Evolutionary conservation across 2,113 vertebrate species (phyloP), one percentile per base, ranked within the genome.

Genomic region (Buteo buteo): DNA sequence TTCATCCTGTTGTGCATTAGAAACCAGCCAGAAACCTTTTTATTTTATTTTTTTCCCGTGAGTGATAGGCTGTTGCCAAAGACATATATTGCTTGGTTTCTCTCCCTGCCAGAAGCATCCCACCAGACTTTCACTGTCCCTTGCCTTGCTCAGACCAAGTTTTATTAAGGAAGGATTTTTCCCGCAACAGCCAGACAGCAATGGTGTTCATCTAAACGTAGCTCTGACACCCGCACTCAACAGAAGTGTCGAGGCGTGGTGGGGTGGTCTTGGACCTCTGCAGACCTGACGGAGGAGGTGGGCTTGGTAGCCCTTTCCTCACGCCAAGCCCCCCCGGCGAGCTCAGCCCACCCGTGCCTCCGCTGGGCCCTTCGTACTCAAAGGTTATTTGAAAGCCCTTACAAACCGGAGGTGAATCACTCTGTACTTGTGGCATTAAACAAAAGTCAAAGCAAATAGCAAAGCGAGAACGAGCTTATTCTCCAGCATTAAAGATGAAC

Each of bases 391-490:
- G 76, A 38, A 21, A 77, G 28, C 62, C 34, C 8, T 36, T 36
- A 29, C 65, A 61, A 83, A 18, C 14, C 0, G 1, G 45, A 66
- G 20, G 13, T 4, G 59, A 62, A 49, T 66, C 13, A 1, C 36
- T 55, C 78, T 2, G 7, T 22, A 9, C 58, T 90, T 4, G 42
- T 88, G 96, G 79, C 88, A 92, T 90, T 92, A 81, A 96, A 92
- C 94, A 94, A 11, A 95, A 86, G 54, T 44, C 86, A 90, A 22
- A 88, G 82, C 76, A 96, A 93, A 97, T 10, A 90, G 80, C 93
- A 88, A 28, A 54, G 88, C 28, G 4, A 42, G 88, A 73, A 4
- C 2, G 6, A 69, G 65, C 34, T 50, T 54, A 45, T 34, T 28
- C 62, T 80, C n/a, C 54, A 38, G 66, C 44, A 25, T 6, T 6